These are phyloP conservation scores for Tuta absoluta DNA, from an alignment of 2,888 invertebrate genomes.

Conservation along the genomic window DNA sequence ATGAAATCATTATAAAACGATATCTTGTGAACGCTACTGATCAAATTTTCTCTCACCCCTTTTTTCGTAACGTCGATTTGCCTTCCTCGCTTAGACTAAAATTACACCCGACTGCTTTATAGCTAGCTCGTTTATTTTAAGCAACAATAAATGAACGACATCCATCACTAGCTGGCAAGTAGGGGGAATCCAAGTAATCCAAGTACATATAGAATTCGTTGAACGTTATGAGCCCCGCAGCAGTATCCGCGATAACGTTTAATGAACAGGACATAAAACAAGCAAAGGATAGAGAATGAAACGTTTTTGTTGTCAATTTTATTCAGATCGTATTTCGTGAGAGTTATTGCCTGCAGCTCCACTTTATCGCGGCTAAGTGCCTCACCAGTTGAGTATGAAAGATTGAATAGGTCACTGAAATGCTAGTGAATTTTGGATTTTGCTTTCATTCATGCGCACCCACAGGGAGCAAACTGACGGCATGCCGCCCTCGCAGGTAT, in stretches of 20 bases:
- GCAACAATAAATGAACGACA: conserved; percentile 26
- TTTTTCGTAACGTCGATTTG: conserved; percentile 11
- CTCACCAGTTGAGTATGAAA: conserved; percentile 1
- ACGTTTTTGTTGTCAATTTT: conserved; percentile 13
- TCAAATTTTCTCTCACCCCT: neutral
- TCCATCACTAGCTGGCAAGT: conserved; percentile 19
- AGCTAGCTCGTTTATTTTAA: conserved; percentile 24
- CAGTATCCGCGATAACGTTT: conserved; percentile 16
- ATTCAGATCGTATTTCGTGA: neutral
- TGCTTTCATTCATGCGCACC: neutral
- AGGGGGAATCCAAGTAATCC: conserved; percentile 14
- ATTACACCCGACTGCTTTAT: conserved; percentile 24
- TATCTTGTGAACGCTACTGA: too few relatives aligned
- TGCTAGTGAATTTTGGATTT: neutral
- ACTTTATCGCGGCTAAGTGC: conserved; percentile 4
- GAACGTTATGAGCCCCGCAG: conserved; percentile 6
- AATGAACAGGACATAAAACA: conserved; percentile 19
- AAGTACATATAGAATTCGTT: conserved; percentile 7
- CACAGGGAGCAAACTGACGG: conserved; percentile 17
- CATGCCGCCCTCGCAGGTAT: neutral
- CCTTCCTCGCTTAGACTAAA: neutral
- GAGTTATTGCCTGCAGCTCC: conserved; percentile 5
- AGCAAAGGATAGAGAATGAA: neutral
- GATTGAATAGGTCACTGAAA: conserved; percentile 14
- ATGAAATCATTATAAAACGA: too few relatives aligned